phyloP scores from a whole-genome alignment of 30 jellyfish, hydroid and myxozoan species.

The Turritopsis rubra region DNA sequence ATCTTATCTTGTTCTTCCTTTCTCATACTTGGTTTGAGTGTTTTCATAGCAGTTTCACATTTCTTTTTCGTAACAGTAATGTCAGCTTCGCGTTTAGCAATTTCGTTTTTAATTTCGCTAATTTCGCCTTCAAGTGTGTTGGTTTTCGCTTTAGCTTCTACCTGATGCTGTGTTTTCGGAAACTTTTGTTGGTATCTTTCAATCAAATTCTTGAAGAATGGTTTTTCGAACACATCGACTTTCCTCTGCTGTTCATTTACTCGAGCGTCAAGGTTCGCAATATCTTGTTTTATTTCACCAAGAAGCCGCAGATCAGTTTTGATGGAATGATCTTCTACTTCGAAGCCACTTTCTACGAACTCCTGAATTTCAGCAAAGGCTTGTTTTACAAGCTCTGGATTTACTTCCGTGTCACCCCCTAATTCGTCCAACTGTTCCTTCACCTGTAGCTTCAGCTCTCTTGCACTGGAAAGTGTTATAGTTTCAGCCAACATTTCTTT shows the following conservation, averaged over 20 bases:
- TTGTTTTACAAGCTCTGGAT: not conserved
- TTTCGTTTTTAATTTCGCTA: not conserved
- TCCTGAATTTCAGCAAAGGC: not conserved
- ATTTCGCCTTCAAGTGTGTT: not conserved
- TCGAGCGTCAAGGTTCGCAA: not conserved
- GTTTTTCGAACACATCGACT: not conserved
- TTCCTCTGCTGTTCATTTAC: not conserved
- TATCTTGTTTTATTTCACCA: not conserved
- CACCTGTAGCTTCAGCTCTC: not conserved
- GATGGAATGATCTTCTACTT: not conserved
- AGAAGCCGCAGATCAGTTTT: not conserved
- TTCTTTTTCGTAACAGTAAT: not conserved
- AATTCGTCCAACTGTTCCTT: not conserved
- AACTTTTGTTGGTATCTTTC: not conserved
- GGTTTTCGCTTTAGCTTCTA: not conserved
- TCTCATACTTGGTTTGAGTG: not conserved
- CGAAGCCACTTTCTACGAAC: not conserved
- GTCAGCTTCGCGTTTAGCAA: not conserved
- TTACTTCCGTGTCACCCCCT: not conserved
- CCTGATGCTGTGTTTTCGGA: not conserved
- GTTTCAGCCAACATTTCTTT: not conserved
- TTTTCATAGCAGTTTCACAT: not conserved
- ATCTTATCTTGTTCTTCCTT: not conserved
- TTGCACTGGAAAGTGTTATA: not conserved
- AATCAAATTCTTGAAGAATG: not conserved